Conservation (phyloP, 1,140 invertebrate species). For the Rhopalosiphum padi region DNA sequence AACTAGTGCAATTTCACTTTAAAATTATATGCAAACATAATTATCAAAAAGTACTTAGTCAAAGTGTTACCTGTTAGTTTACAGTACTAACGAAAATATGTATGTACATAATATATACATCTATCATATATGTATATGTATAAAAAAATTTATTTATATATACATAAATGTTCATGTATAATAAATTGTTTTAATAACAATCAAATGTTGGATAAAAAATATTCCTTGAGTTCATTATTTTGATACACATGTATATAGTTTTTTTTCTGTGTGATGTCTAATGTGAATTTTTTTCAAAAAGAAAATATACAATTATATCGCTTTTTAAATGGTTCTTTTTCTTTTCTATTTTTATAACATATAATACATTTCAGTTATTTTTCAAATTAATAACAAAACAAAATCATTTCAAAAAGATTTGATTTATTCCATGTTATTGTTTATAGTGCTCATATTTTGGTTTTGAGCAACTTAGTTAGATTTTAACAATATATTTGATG, state of each 20-base stretch:
- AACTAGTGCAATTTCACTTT: constrained; percentile 56
- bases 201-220: constrained; percentile 57
- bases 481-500: background rate
- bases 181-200: constrained; percentile 56
- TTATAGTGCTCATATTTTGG: constrained; percentile 15
- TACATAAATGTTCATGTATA: constrained; percentile 42
- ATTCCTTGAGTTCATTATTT: constrained; percentile 58
- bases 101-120: constrained; percentile 31
- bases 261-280: constrained; percentile 58
- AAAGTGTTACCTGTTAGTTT: constrained; percentile 58
- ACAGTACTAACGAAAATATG: constrained; percentile 53
- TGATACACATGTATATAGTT: constrained; percentile 55
- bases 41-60: constrained; percentile 55
- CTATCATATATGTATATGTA: constrained; percentile 34
- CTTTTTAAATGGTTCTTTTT: constrained; percentile 54
- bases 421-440: constrained; percentile 43
- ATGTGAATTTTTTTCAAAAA: constrained; percentile 57
- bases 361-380: constrained; percentile 39
- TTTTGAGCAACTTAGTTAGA: constrained; percentile 33
- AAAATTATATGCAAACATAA: constrained; percentile 42
- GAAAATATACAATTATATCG: constrained; percentile 58
- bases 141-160: constrained; percentile 58
- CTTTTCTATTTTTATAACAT: background rate
- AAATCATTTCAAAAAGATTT: constrained; percentile 37
- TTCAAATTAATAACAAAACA: constrained; percentile 38